These are phyloP conservation scores for Sympetrum striolatum DNA, from an alignment of 2,888 invertebrate genomes.

Conservation along the genomic window DNA sequence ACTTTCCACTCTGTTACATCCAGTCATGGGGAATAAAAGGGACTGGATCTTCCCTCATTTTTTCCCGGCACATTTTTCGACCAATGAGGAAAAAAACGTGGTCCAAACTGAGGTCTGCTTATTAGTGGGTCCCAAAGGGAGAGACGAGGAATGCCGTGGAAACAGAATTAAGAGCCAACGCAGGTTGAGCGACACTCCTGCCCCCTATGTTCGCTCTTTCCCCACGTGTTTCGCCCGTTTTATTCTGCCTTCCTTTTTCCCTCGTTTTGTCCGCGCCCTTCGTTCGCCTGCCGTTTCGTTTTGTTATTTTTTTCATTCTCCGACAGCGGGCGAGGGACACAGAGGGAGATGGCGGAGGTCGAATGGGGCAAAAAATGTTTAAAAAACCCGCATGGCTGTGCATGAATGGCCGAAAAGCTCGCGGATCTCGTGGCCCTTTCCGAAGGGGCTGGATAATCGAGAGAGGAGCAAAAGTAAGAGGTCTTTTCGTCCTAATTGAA, in stretches of 20 bases:
- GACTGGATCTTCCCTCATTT: not conserved
- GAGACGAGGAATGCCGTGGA: not conserved
- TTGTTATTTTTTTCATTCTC: not conserved
- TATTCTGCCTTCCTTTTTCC: not conserved
- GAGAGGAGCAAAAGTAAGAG: not conserved
- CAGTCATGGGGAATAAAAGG: not conserved
- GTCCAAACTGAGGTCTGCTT: not conserved
- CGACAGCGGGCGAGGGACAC: not conserved
- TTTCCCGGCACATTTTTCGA: not conserved
- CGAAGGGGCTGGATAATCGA: not conserved
- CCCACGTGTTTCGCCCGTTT: not conserved
- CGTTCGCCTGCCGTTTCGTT: not conserved
- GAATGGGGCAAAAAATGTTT: not conserved
- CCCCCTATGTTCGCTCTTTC: not conserved
- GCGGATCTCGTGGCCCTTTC: not conserved
- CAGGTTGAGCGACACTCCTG: not conserved
- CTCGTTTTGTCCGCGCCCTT: not conserved
- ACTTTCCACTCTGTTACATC: conserved; percentile 7
- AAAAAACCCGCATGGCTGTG: not conserved
- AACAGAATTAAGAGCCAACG: not conserved
- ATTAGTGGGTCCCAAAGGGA: not conserved
- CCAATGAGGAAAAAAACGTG: not conserved
- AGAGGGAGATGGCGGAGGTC: not conserved
- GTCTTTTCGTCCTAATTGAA: not conserved
- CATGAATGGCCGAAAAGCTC: not conserved